A percentile compares a stretch with the other conserved stretches of the same genome.
Conservation (phyloP, 2,113 vertebrate genomes). For the Neodontobutis hainanensis region DNA sequence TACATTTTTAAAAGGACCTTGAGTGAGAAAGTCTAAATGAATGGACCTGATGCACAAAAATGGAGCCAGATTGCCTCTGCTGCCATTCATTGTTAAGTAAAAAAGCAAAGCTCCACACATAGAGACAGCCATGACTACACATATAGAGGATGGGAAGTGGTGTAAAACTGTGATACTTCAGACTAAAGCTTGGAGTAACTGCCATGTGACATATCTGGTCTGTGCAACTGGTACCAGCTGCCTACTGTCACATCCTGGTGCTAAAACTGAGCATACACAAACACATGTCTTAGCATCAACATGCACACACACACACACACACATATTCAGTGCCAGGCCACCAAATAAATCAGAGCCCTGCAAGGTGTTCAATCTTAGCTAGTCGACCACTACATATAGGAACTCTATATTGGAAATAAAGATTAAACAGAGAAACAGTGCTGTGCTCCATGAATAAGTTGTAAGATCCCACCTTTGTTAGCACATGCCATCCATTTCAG, state of each 20-base stretch:
- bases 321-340: slow-evolving; percentile 20
- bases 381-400: slow-evolving; percentile 1
- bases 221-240: slow-evolving; percentile 50
- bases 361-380: slow-evolving; percentile 3
- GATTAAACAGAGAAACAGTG: slow-evolving; percentile 19
- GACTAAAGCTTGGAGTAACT: slow-evolving; percentile 30
- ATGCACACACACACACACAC: slow-evolving; percentile 23
- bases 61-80: slow-evolving; percentile 64
- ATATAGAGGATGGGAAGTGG: slow-evolving; percentile 30
- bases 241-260: slow-evolving; percentile 40
- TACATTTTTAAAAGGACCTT: slow-evolving; percentile 39
- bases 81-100: slow-evolving; percentile 63
- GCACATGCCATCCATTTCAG: slow-evolving; percentile 99
- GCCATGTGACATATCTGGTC: slow-evolving; percentile 45
- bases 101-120: slow-evolving; percentile 46
- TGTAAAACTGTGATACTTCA: slow-evolving; percentile 17
- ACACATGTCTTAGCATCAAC: slow-evolving; percentile 24
- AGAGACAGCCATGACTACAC: slow-evolving; percentile 58
- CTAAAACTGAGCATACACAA: slow-evolving; percentile 41
- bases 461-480: slow-evolving; percentile 89
- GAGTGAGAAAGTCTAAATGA: slow-evolving; percentile 26
- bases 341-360: slow-evolving; percentile 24
- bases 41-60: slow-evolving; percentile 45
- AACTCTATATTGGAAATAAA: slow-evolving; percentile 37
- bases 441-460: background rate